Base-by-base conservation (phyloP, 1,140 invertebrate species). In the Achatina immaculata region DNA sequence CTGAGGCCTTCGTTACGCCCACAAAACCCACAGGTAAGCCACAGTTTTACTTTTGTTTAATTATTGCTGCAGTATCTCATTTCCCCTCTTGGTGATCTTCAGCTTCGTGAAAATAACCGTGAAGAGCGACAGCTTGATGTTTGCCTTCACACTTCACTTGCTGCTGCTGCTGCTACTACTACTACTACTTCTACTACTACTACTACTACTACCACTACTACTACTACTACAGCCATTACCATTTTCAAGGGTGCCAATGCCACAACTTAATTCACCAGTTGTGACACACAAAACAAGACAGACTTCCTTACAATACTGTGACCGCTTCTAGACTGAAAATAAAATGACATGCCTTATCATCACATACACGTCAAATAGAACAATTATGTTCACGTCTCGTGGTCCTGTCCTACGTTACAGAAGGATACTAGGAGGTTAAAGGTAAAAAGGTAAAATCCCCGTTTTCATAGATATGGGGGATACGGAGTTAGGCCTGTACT, bases 1-100 rank as follows among this genome's bases (percentile, higher is more conserved):
- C 89, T 0, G 88, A 87, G 74, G 88, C 89, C 16, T 89, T 90
- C 58, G 86, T 89, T 9, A 85, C 85, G 0, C 85, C 87, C 28
- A 66, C 81, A 62, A 43, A 79, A 68, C 51, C 80, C 81, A 78
- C 75, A 75, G 76, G 43, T 58, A 6, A 62, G 58, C 68, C 48
- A 45, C 68, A 51, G 68, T 51, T 72, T 68, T 58, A n/a, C 31
- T 34, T n/a, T 55, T 9, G 0, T 0, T 21, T 58, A 31, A 24
- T 19, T 66, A 28, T 66, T 7, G 14, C 40, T 24, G 24, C 36
- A 19, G 31, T 66, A 36, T n/a, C n/a, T 6, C 43, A 40, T 6
- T 79, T 24, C 65, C 43, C n/a, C 69, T 79, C 9, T 68, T 68
- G 43, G 45, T 79, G 36, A 11, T 42, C 4, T 43, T 28, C 28